A percentile compares a stretch with the other conserved stretches of the same genome.
Conservation (phyloP, 2,797 vertebrate species). For the Heteromormyrus szaboi region DNA sequence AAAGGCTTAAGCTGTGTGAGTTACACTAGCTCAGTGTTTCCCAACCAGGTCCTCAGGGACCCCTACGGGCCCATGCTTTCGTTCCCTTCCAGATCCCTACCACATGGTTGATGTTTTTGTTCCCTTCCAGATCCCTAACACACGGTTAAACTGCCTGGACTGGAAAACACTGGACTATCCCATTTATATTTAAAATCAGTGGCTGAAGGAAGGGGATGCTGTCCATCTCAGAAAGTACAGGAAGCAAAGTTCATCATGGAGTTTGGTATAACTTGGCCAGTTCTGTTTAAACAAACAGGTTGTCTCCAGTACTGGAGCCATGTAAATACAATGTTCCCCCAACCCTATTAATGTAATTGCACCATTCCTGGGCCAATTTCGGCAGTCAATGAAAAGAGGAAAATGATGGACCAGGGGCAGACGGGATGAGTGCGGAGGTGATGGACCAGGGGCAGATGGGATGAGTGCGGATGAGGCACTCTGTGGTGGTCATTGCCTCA, state of each 20-base stretch:
- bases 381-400: not conserved
- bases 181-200: not conserved
- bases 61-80: not conserved
- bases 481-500: not conserved
- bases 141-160: not conserved
- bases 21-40: not conserved
- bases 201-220: not conserved
- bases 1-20: not conserved
- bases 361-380: not conserved
- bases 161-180: not conserved
- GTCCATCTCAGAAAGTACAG: not conserved
- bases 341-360: not conserved
- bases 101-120: no score
- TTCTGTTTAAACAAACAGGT: not conserved
- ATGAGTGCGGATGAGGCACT: not conserved
- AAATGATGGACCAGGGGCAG: not conserved
- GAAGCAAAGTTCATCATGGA: not conserved
- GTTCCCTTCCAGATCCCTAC: no score
- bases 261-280: not conserved
- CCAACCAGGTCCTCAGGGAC: not conserved
- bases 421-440: not conserved
- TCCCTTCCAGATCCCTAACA: not conserved
- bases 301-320: not conserved
- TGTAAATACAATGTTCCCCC: not conserved
- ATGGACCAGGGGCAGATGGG: not conserved